Evolutionary conservation across 2,888 invertebrate species (phyloP).

Genomic region (Heliconius charithonia): DNA sequence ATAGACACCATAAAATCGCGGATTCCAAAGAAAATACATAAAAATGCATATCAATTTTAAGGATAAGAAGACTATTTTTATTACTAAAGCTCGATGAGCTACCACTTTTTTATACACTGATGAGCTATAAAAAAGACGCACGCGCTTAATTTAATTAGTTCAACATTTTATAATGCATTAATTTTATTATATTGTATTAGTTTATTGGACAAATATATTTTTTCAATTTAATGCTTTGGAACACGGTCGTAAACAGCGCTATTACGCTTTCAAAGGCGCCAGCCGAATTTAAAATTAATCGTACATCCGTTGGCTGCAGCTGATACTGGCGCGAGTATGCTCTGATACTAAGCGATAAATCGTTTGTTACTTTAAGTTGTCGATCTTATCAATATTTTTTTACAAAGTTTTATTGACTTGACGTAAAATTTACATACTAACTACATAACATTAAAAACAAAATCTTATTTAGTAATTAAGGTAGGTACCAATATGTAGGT

Average conservation of each 20-base stretch:
- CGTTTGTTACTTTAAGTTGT: neutral
- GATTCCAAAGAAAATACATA: too few species aligned
- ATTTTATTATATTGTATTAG: constrained; percentile 11
- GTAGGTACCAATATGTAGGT: neutral
- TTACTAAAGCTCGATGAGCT: neutral
- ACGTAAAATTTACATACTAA: neutral
- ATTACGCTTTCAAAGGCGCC: constrained; percentile 48
- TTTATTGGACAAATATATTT: constrained; percentile 13
- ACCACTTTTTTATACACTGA: neutral
- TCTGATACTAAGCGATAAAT: constrained; percentile 13
- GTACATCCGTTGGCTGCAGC: constrained; percentile 63
- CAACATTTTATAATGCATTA: constrained; percentile 2
- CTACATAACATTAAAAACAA: too few species aligned
- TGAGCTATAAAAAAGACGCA: constrained; percentile 1
- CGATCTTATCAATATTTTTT: neutral
- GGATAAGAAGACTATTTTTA: neutral
- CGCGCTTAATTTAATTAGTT: neutral
- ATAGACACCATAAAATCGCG: neutral
- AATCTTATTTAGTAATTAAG: neutral
- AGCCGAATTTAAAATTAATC: constrained; percentile 63
- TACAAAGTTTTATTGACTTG: neutral
- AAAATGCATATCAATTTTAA: neutral
- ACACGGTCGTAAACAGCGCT: constrained; percentile 38
- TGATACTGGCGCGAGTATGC: constrained; percentile 15
- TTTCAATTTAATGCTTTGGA: constrained; percentile 24